These are phyloP conservation scores for Macrobrachium nipponense DNA, from an alignment of 1,140 invertebrate species.

Conservation along the genomic window DNA sequence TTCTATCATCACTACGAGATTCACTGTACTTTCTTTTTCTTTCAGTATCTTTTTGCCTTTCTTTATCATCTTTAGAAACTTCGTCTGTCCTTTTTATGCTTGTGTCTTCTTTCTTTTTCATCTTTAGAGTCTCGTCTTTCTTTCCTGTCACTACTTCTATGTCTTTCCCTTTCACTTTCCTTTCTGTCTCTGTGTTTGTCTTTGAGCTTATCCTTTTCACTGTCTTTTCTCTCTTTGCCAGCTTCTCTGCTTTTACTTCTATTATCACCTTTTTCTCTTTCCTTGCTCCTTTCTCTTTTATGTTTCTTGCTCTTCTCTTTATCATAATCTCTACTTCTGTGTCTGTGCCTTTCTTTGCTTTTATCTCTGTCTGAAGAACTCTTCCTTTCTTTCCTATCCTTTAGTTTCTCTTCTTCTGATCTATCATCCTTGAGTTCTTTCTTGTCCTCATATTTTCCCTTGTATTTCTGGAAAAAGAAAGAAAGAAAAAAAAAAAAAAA, in stretches of 20 bases:
- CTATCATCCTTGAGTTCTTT: conserved; percentile 21
- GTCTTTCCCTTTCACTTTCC: conserved; percentile 24
- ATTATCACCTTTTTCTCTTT: conserved; percentile 2
- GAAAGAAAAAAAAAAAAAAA: not conserved
- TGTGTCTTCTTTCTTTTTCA: conserved; percentile 28
- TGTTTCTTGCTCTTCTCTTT: not conserved
- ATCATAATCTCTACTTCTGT: conserved; percentile 44
- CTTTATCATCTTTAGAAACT: conserved; percentile 34
- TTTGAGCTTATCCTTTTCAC: conserved; percentile 30
- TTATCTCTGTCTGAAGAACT: conserved; percentile 45
- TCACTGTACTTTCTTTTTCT: conserved; percentile 63
- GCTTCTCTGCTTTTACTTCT: conserved; percentile 16
- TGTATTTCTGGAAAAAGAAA: conserved; percentile 33
- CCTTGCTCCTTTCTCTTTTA: conserved; percentile 10
- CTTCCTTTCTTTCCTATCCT: conserved; percentile 56
- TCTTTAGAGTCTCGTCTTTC: conserved; percentile 17
- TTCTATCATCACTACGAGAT: conserved; percentile 48
- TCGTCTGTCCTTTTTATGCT: conserved; percentile 15
- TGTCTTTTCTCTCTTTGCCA: conserved; percentile 33
- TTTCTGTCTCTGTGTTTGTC: conserved; percentile 47
- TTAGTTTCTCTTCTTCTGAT: conserved; percentile 38
- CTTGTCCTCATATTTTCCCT: conserved; percentile 64
- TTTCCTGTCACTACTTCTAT: conserved; percentile 19
- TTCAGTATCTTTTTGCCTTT: conserved; percentile 41
- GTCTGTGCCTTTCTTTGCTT: conserved; percentile 47